Base-by-base conservation (phyloP, 2,888 invertebrate genomes). In the Drosophila sordidapex region DNA sequence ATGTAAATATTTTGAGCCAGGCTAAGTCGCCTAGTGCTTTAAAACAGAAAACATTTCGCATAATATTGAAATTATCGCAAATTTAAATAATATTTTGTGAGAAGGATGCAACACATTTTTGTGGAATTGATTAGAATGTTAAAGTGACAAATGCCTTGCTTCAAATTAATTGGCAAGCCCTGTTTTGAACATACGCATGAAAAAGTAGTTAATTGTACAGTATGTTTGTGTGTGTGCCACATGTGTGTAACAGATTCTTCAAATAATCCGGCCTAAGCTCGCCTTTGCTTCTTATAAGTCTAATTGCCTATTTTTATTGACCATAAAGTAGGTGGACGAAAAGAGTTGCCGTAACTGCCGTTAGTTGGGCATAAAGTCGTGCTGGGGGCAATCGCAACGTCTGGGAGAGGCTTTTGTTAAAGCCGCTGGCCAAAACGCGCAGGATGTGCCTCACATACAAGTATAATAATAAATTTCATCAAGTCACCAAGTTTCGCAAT, bases 401-500 rank as follows among this genome's bases (percentile, higher is more conserved):
- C 18, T 15, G 13, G 31, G 0, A 53, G 40, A 46, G 11, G 54
- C 67, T 69, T 63, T 69, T 40, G 64, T 71, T 71, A 71, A 68
- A 75, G 74, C 78, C 71, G 61, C 27, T 51, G 52, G 49, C 58
- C 48, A 36, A 58, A 43, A 15, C 54, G 31, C 62, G 68, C 69
- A 62, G 59, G 62, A 74, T 73, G 54, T 62, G 56, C 58, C 36
- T 25, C 52, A 54, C 40, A 54, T 29, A 38, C 33, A n/a, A 64
- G 68, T 73, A 64, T 61, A 77, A 86, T 85, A 87, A 86, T 87
- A 86, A 86, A 86, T 86, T 86, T 86, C 87, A 86, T 87, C 86
- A 86, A 86, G 85, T 85, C 86, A 86, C 87, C 86, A 87, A 85
- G 86, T 87, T 86, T 86, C 82, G 83, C 79, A 86, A 86, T 86